These are phyloP conservation scores for Numida meleagris DNA, from an alignment of 2,113 vertebrate species.

Conservation along the genomic window DNA sequence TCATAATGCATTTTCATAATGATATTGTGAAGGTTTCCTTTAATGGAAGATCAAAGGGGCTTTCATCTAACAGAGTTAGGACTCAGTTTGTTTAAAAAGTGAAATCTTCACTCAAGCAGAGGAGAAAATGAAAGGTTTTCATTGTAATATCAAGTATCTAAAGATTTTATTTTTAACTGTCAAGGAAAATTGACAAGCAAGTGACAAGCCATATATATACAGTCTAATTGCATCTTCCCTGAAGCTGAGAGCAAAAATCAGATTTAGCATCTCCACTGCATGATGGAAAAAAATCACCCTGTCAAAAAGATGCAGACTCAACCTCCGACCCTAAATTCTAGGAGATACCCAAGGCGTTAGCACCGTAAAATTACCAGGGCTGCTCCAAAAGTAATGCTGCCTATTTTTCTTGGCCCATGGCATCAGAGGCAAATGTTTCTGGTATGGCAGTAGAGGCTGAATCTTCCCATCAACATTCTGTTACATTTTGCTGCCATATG, in stretches of 20 bases:
- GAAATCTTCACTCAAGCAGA: conserved; percentile 23
- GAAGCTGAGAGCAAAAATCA: conserved; percentile 45
- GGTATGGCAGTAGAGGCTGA: too few species aligned
- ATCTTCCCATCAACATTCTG: too few species aligned
- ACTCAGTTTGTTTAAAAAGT: conserved; percentile 52
- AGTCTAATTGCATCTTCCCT: conserved; percentile 55
- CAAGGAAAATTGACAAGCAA: conserved; percentile 70
- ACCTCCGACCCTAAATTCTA: conserved; percentile 18
- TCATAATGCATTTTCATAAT: conserved; percentile 66
- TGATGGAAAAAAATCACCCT: conserved; percentile 2
- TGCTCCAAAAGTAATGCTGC: too few species aligned
- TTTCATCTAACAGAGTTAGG: conserved; percentile 62
- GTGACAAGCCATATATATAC: conserved; percentile 62
- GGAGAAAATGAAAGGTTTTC: conserved; percentile 60
- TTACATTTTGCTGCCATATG: too few species aligned
- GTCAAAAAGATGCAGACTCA: conserved; percentile 46
- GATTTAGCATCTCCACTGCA: conserved; percentile 53
- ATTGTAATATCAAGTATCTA: conserved; percentile 55
- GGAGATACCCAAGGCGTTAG: conserved; percentile 22
- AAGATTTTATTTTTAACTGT: conserved; percentile 62
- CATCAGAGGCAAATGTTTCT: too few species aligned
- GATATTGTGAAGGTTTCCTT: conserved; percentile 65
- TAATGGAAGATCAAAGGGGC: conserved; percentile 71
- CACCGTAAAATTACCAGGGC: conserved; percentile 28
- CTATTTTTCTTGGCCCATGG: too few species aligned